phyloP scores from a whole-genome alignment of 2,888 invertebrate genomes.

The Hemaris fuciformis region DNA sequence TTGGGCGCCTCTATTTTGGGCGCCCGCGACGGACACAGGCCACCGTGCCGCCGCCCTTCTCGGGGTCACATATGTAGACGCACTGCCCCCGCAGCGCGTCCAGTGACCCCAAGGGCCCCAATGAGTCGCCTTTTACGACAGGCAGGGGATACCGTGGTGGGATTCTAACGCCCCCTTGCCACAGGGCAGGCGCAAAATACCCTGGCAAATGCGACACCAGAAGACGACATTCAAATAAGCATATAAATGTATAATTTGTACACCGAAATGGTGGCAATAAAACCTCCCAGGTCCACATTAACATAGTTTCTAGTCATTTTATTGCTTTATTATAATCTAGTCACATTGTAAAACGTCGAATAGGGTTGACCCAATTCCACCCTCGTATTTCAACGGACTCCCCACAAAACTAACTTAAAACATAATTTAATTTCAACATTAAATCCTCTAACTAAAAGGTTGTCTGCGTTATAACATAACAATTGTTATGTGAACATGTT shows the following conservation, averaged over 20 bases:
- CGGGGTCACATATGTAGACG: too few species aligned
- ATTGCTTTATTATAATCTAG: slow-evolving; percentile 36
- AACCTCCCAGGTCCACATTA: slow-evolving; percentile 25
- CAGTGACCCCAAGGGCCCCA: too few species aligned
- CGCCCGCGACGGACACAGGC: too few species aligned
- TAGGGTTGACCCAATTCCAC: slow-evolving; percentile 16
- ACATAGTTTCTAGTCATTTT: slow-evolving; percentile 35
- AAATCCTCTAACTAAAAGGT: slow-evolving; percentile 33
- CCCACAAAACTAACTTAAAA: slow-evolving; percentile 30
- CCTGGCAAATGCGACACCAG: background rate
- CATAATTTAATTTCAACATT: slow-evolving; percentile 30
- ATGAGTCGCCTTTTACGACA: too few species aligned
- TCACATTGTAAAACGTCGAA: slow-evolving; percentile 26
- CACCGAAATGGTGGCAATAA: slow-evolving; percentile 10
- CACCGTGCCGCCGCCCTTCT: too few species aligned
- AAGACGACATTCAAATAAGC: slow-evolving; percentile 10
- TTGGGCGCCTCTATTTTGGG: too few species aligned
- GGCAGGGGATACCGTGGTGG: too few species aligned
- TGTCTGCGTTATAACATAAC: slow-evolving; percentile 28
- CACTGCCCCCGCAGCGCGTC: too few species aligned
- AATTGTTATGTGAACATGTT: slow-evolving; percentile 34
- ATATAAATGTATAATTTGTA: slow-evolving; percentile 11
- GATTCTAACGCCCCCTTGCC: too few species aligned
- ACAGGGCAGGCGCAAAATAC: background rate
- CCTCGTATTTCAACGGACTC: slow-evolving; percentile 15